A percentile compares a stretch with the other conserved stretches of the same genome.
These are phyloP conservation scores for Prunella strophiata DNA, from an alignment of 2,797 vertebrate genomes.

Conservation along the genomic window DNA sequence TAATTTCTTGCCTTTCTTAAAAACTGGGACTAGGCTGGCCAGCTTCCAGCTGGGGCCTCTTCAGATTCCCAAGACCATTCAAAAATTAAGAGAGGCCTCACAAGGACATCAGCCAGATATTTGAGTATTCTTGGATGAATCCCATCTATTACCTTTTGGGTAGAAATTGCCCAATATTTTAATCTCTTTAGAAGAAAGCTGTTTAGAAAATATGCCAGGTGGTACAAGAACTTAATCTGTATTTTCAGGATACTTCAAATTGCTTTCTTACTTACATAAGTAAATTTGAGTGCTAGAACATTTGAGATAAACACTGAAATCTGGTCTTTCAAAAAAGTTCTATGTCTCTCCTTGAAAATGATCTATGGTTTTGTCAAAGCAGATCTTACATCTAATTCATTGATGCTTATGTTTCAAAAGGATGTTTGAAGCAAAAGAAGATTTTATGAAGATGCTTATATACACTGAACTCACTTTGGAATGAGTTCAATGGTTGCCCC, in stretches of 20 bases:
- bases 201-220: neutral
- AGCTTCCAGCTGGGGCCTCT: neutral
- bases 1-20: neutral
- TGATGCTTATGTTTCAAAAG: neutral
- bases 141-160: neutral
- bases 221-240: neutral
- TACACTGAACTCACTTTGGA: neutral
- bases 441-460: neutral
- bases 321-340: neutral
- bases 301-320: neutral
- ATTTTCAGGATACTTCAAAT: neutral
- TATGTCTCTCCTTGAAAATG: neutral
- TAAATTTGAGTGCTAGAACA: neutral
- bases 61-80: accelerated
- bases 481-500: neutral
- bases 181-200: neutral
- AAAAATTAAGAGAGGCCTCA: neutral
- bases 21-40: neutral
- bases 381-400: neutral
- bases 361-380: neutral
- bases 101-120: neutral
- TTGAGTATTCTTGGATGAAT: neutral
- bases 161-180: neutral
- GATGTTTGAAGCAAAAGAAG: neutral
- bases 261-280: neutral